Evolutionary conservation across 2,797 vertebrate genomes (phyloP).

Genomic region (Anguilla obscura): DNA sequence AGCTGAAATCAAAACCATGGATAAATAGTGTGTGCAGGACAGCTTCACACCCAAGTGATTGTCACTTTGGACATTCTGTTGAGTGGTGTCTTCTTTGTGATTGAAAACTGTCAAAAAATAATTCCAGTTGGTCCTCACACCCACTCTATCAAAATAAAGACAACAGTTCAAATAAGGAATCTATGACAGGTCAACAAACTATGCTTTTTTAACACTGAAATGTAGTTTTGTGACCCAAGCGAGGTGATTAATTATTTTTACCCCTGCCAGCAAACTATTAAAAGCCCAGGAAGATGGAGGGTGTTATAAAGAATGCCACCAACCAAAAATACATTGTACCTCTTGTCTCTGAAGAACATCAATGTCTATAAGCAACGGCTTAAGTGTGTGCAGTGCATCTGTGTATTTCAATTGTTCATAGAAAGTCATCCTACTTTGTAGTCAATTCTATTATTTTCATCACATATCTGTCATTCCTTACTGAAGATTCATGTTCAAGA

Average conservation of each 20-base stretch:
- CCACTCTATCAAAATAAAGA: not conserved
- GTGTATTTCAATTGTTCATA: not conserved
- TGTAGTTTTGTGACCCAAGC: not conserved
- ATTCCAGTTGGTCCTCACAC: not conserved
- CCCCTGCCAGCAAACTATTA: not conserved
- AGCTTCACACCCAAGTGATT: conserved; percentile 58
- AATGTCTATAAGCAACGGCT: not conserved
- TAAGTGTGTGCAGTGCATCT: not conserved
- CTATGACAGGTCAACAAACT: not conserved
- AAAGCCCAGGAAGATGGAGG: not conserved
- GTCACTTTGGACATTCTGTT: conserved; percentile 52
- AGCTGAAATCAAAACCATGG: conserved; percentile 58
- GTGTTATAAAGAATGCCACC: not conserved
- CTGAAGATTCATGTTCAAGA: not conserved
- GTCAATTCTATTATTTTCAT: not conserved
- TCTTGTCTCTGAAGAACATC: not conserved
- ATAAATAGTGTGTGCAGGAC: conserved; percentile 54
- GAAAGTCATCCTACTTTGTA: not conserved
- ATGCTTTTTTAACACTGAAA: not conserved
- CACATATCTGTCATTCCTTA: not conserved
- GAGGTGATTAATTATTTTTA: not conserved
- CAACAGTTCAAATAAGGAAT: not conserved
- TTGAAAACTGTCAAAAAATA: conserved; percentile 52
- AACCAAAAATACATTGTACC: not conserved
- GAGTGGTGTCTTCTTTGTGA: conserved; percentile 59